phyloP scores from a whole-genome alignment of 1,140 invertebrate genomes.

The Drosophila pandora region DNA sequence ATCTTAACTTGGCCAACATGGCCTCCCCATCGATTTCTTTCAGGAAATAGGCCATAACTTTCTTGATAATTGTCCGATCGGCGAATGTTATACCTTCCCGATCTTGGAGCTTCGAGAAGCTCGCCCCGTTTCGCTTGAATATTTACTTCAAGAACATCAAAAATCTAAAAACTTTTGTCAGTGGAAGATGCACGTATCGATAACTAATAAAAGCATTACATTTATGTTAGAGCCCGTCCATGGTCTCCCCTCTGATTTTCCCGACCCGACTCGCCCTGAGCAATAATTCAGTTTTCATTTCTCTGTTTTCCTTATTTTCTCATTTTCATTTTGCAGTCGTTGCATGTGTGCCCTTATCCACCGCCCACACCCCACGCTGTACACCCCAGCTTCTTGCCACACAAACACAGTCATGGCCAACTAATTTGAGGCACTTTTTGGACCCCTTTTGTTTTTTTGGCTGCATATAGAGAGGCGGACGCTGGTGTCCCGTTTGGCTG shows the following conservation, averaged over 20 bases:
- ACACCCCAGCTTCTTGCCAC: neutral
- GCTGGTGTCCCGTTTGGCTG: conserved; percentile 51
- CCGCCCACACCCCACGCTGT: neutral
- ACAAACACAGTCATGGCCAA: conserved; percentile 59
- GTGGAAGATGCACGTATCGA: conserved; percentile 57
- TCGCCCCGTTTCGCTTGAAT: too few species aligned
- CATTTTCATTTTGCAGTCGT: conserved; percentile 50
- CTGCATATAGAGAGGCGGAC: conserved; percentile 6
- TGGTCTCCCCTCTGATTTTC: conserved; percentile 9
- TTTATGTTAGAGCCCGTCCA: conserved; percentile 60
- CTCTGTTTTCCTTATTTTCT: conserved; percentile 54
- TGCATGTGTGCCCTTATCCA: conserved; percentile 35
- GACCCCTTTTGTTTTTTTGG: neutral
- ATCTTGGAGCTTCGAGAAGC: too few species aligned
- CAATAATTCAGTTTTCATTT: conserved; percentile 77
- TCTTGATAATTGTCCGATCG: too few species aligned
- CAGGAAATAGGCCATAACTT: too few species aligned
- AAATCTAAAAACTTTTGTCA: neutral
- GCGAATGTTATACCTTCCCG: too few species aligned
- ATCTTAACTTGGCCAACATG: too few species aligned
- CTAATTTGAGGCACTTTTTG: conserved; percentile 66
- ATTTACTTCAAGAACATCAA: neutral
- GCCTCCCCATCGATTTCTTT: too few species aligned
- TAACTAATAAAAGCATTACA: conserved; percentile 80
- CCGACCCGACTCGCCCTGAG: conserved; percentile 37